A percentile compares a stretch with the other conserved stretches of the same genome.
Conservation (phyloP, 2,113 vertebrate genomes). For the Rhegmatorhina hoffmannsi region DNA sequence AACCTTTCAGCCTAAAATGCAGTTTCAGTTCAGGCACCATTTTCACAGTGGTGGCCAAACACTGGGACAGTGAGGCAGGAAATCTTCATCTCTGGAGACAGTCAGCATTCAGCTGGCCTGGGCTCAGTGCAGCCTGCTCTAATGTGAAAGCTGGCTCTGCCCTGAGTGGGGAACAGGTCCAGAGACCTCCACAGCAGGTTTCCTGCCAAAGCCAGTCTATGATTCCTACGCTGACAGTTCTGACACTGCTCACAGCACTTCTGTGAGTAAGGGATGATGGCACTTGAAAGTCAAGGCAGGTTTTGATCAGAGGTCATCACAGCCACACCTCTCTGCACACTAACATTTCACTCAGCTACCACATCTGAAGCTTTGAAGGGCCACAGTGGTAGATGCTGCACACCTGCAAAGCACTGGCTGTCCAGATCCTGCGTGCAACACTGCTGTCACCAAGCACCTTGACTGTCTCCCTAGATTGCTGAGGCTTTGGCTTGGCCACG, state of each 20-base stretch:
- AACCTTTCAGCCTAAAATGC: not conserved
- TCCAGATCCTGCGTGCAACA: not conserved
- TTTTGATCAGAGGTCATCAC: not conserved
- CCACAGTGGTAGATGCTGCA: not conserved
- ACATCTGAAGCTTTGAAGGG: not conserved
- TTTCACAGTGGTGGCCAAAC: not conserved
- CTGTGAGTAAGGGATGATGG: not conserved
- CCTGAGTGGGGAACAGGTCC: not conserved
- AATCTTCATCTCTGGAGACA: not conserved
- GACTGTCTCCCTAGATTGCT: not conserved
- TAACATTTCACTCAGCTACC: not conserved
- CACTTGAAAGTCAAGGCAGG: not conserved
- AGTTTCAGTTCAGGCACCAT: not conserved
- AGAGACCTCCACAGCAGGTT: not conserved
- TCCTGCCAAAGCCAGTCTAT: not conserved
- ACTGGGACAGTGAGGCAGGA: fast-evolving
- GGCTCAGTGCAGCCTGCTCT: not conserved
- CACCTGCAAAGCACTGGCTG: not conserved
- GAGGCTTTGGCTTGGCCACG: not conserved
- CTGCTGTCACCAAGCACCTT: not conserved
- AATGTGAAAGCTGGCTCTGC: not conserved
- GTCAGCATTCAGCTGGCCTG: not conserved
- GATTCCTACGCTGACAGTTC: not conserved
- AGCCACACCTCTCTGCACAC: not conserved
- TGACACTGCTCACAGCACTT: not conserved